Evolutionary conservation across 53 echinoderm and acorn worm species (phyloP), one percentile per base, ranked within the genome.

Genomic region (Crossaster papposus): DNA sequence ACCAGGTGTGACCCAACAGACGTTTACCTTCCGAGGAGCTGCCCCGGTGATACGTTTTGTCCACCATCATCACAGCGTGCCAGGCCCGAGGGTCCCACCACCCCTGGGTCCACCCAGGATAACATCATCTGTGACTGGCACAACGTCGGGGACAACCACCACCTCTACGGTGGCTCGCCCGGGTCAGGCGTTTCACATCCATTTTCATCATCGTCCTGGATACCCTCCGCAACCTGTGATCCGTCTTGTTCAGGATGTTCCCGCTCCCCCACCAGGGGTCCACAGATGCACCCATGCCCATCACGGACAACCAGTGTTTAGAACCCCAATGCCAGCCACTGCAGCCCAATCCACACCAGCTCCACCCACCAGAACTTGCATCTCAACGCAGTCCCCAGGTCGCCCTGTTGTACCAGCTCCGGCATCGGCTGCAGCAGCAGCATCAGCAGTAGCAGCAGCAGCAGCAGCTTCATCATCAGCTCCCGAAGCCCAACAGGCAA

Each of bases 191-290:
- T 84, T 84, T 51, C 84, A 84, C 24, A 84, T 84, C 23, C 84
- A 84, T 29, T 84, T 84, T 30, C 84, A 84, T 50, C 71, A 72
- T 29, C 84, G 84, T 34, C 84, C 84, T 24, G 84, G 84, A 24
- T 51, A 84, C 20, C 84, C 84, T 1, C 84, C 84, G 12, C 70
- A 70, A 24, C 84, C 84, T 51, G 72, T 84, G 71, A 51, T 84
- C 51, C 84, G 84, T 72, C 22, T 84, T 4, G 38, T 71, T 38
- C 84, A 72, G 71, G 32, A 52, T 29, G 52, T 13, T 0, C 72
- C 84, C 9, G 72, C 72, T 54, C 71, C 71, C 36, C 53, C 30
- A 71, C 72, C 84, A 17, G 72, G 72, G 30, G 30, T 51, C 52
- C 30, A 35, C 52, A 51, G 72, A 72, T 33, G 53, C 72, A 50